phyloP scores from a whole-genome alignment of 2,113 vertebrate genomes.

The Paratilapia polleni region DNA sequence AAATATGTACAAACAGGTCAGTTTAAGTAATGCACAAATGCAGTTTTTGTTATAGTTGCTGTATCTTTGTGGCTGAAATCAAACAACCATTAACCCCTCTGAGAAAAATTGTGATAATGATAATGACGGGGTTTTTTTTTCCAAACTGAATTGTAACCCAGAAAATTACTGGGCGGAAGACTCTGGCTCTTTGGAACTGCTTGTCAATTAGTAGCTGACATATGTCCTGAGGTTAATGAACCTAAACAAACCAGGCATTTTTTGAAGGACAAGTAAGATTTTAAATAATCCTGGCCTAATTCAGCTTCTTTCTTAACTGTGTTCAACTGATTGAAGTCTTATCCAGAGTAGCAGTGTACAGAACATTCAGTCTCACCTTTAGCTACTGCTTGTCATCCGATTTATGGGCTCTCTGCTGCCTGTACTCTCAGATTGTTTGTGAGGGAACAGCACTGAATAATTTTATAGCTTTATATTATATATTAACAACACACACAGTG shows the following conservation, averaged over 20 bases:
- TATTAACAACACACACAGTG: not conserved
- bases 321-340: not conserved
- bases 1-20: conserved; percentile 1
- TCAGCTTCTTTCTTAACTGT: not conserved
- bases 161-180: not conserved
- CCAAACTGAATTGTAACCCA: not conserved
- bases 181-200: not conserved
- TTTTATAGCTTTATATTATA: not conserved
- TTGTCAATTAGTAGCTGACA: too few relatives aligned
- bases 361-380: not conserved
- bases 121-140: accelerated
- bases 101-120: not conserved
- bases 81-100: not conserved
- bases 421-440: not conserved
- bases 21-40: not conserved
- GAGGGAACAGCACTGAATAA: not conserved
- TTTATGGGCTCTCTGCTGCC: not conserved
- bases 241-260: not conserved
- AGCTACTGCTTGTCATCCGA: not conserved
- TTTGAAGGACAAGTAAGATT: too few relatives aligned
- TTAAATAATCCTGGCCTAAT: not conserved
- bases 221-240: too few relatives aligned
- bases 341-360: not conserved
- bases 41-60: not conserved
- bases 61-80: not conserved